These are phyloP conservation scores for Heliocidaris tuberculata DNA, from an alignment of 35 echinoderm and acorn worm species.

Conservation along the genomic window DNA sequence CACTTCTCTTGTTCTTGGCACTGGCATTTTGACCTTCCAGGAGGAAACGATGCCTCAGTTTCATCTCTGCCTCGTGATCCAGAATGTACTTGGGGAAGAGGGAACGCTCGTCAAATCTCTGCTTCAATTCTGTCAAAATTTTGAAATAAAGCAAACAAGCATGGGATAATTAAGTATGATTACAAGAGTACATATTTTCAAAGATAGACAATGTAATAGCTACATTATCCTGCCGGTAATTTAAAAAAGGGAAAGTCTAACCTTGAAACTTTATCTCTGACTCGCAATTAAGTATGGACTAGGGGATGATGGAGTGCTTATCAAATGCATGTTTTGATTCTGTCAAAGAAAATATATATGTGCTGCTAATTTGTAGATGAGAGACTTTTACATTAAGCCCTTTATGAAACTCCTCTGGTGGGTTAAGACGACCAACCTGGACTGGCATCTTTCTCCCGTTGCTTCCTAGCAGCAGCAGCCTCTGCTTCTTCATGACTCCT, in stretches of 20 bases:
- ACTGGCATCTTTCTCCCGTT: neutral
- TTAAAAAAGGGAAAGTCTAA: neutral
- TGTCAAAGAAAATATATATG: neutral
- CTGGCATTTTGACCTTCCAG: conserved; percentile 27
- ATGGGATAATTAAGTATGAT: neutral
- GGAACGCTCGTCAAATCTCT: conserved; percentile 83
- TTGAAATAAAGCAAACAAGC: neutral
- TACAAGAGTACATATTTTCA: neutral
- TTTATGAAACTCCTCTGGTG: neutral
- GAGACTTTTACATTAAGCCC: neutral
- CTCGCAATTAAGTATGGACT: neutral
- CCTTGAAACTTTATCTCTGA: neutral
- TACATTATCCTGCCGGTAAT: neutral
- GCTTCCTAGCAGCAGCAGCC: neutral
- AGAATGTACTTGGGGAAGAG: conserved; percentile 92
- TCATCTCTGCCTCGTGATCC: conserved; percentile 85
- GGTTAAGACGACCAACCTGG: neutral
- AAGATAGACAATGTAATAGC: neutral
- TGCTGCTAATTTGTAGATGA: no score
- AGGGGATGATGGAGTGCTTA: neutral
- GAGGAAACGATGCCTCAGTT: conserved; percentile 52
- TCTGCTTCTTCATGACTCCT: conserved; percentile 57
- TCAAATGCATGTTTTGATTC: neutral
- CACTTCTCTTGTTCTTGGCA: conserved; percentile 22
- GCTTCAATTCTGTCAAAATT: conserved; percentile 63